Evolutionary conservation across 2,888 invertebrate species (phyloP), one percentile per base, ranked within the genome.

Genomic region (Hipparchia semele): DNA sequence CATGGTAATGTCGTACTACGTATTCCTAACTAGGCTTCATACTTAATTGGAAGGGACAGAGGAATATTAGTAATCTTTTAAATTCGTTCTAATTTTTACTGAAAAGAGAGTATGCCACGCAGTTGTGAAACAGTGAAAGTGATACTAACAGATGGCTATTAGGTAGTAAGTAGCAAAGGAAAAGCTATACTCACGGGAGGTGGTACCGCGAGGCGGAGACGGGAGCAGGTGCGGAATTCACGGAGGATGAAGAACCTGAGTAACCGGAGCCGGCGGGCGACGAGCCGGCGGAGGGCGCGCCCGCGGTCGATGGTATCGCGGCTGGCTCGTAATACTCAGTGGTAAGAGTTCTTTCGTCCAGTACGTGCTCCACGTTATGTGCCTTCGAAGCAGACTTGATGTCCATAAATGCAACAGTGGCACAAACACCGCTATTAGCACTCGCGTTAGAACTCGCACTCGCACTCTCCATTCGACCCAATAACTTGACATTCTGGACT

Each of bases 371-470:
- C 85, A 96, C 96, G 91, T 97, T 97, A 94, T 98, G 98, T 82
- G 98, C 98, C 94, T 98, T 98, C 88, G 98, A 96, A 89, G 98
- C 98, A 87, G 98, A 98, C 95, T 98, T 98, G 95, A 98, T 98
- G 95, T 99, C 98, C 96, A 98, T 98, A 95, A 98, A 98, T 94
- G 98, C 97, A 94, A 98, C 97, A 90, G 97, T 97, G 92, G 97
- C 98, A 94, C 97, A 97, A 91, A 96, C 95, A 88, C 96, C 95
- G 91, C 95, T 95, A 91, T 94, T 90, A 81, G 94, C 90, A 84
- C 91, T 90, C 82, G 91, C 92, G 85, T 89, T 92, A 85, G 94
- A 91, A 87, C 87, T 92, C 88, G 91, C 86, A 91, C 86, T 90
- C 89, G 91, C 89, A 90, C 88, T 93, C 88, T 94, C 94, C 87